Evolutionary conservation across 2,797 vertebrate genomes (phyloP).

Genomic region (Telmatherina bonti): DNA sequence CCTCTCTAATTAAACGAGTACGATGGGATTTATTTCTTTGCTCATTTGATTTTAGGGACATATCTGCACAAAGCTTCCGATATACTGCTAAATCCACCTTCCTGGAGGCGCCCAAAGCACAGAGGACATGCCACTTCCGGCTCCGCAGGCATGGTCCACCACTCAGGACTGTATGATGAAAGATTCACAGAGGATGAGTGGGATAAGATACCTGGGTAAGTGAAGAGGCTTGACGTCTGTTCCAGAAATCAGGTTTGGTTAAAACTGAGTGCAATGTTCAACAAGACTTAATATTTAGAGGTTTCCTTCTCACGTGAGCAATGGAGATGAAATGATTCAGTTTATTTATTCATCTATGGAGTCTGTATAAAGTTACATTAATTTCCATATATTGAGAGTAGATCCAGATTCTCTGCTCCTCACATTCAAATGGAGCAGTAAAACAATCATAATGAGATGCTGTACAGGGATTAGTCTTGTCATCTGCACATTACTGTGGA

Average conservation of each 20-base stretch:
- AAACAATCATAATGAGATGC: background rate
- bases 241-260: constrained; percentile 1
- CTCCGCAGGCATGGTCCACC: constrained; percentile 84
- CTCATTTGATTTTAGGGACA: constrained; percentile 76
- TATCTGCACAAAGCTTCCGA: constrained; percentile 86
- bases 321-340: background rate
- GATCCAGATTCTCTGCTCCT: background rate
- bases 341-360: background rate
- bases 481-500: background rate
- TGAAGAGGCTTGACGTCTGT: background rate
- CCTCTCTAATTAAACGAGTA: background rate
- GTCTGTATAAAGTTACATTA: background rate
- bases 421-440: background rate
- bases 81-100: constrained; percentile 84
- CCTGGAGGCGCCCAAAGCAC: constrained; percentile 88
- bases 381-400: background rate
- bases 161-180: constrained; percentile 83
- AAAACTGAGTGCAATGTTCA: background rate
- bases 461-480: background rate
- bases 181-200: constrained; percentile 92
- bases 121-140: constrained; percentile 83
- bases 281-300: background rate
- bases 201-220: constrained; percentile 91
- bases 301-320: background rate
- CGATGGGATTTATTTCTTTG: background rate